Evolutionary conservation across 2,797 vertebrate genomes (phyloP), one percentile per base, ranked within the genome.

Genomic region (Pangasius larnaudii): DNA sequence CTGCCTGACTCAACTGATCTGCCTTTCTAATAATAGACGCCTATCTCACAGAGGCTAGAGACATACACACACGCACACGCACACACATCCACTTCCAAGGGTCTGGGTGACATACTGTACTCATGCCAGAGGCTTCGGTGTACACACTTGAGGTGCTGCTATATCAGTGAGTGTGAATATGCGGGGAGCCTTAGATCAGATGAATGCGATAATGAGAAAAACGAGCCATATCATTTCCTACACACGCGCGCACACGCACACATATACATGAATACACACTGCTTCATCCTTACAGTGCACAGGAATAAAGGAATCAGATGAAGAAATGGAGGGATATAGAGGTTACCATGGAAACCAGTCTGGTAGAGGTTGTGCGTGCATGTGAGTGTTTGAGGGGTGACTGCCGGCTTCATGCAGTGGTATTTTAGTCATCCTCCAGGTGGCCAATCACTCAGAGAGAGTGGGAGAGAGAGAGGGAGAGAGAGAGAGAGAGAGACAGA

Each of bases 11-110:
- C 86, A 85, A 88, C 88, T 90, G 88, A 92, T 91, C 88, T 89
- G 88, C 84, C 89, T 81, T 91, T 92, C 92, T 92, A 92, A 87
- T 90, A 89, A 91, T 93, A 93, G 92, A 92, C 30, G 82, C 74
- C 65, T 83, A 89, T 90, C 86, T 89, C 82, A 61, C 59, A 53
- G 36, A 19, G 84, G 67, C 89, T 85, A 56, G 87, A 79, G 87
- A 87, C 88, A 84, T 69, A 85, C n/a, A 89, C 77, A 83, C 87
- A 81, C 46, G 74, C 82, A 59, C 59, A 58, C 83, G 74, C 82
- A 59, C 59, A 58, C 83, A 74, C 79, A 85, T 36, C 36, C 84
- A 86, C 80, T 89, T 86, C 36, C 72, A 85, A 80, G 87, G 84
- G 87, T 89, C 90, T 91, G 86, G 65, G 85, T 84, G 87, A 88